Evolutionary conservation across 2,888 invertebrate genomes (phyloP), one percentile per base, ranked within the genome.

Genomic region (Zygogramma bicolorata): DNA sequence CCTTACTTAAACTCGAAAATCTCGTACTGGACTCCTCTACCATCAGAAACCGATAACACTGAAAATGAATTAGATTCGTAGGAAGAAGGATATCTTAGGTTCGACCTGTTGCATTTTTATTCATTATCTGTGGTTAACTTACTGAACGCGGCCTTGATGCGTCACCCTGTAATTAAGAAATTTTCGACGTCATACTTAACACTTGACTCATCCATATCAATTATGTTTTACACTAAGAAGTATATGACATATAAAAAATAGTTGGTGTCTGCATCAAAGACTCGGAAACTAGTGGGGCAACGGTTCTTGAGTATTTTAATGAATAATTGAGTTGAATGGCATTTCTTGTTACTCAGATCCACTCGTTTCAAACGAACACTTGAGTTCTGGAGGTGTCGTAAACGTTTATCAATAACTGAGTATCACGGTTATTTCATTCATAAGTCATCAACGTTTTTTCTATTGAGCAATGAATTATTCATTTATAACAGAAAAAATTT

Each of bases 121-220:
- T 10, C 38, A 38, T 38, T 38, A 10, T 38, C 1, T 7, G 38
- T 38, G 38, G 38, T 38, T n/a, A 38, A 38, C 13, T 38, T 38
- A 38, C 38, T 13, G n/a, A 34, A 34, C 34, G 18, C 42, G 42
- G 42, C 42, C 42, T 46, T 46, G 53, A 53, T 53, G 53, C 22
- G 22, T 53, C 53, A 53, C 25, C 53, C 10, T 22, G 22, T 53
- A 22, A 13, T 22, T 3, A 53, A 53, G 25, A 25, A 22, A 53
- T 53, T 22, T 0, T n/a, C 5, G 25, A 8, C 42, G 42, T 46
- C 18, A 46, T 46, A 46, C 15, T 15, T 46, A n/a, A n/a, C n/a
- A n/a, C n/a, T n/a, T 62, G 62, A 62, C 62, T 62, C 42, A 62
- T 62, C 46, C 62, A 18, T 46, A 42, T 62, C 62, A 62, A 62